A percentile compares a stretch with the other conserved stretches of the same genome.
These are phyloP conservation scores for Cnemophilus loriae DNA, from an alignment of 2,113 vertebrate genomes.

Conservation along the genomic window DNA sequence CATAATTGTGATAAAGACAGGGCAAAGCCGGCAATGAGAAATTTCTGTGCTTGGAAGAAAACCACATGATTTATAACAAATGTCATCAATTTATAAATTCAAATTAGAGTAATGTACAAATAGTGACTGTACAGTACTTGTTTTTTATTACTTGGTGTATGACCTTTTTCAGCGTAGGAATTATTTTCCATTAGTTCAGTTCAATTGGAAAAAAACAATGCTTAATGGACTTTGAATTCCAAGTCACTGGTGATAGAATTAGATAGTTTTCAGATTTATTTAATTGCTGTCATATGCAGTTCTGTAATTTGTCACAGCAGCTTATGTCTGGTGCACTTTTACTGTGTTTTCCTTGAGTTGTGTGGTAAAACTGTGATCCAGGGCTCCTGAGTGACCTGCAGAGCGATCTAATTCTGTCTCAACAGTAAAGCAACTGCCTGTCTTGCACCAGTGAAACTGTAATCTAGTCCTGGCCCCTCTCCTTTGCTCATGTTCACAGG, in stretches of 20 bases:
- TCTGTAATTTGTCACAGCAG: background rate
- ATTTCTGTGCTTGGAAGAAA: background rate
- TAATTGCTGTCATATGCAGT: background rate
- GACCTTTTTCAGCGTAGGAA: constrained; percentile 19
- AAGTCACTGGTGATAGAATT: background rate
- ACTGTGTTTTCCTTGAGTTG: background rate
- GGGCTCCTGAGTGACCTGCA: background rate
- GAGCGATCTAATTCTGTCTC: background rate
- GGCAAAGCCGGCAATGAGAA: background rate
- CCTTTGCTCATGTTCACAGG: background rate
- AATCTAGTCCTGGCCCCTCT: background rate
- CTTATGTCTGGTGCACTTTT: background rate
- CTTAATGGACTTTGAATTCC: constrained; percentile 21
- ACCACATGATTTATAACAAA: background rate
- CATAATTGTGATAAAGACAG: background rate
- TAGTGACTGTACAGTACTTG: background rate
- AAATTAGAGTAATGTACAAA: background rate
- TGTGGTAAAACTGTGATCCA: background rate
- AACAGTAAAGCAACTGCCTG: background rate
- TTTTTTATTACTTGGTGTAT: background rate
- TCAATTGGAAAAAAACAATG: background rate
- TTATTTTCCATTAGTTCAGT: constrained; percentile 37
- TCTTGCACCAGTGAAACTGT: background rate
- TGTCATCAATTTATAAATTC: constrained; percentile 8
- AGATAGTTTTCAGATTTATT: background rate